These are phyloP conservation scores for Acinonyx jubatus DNA, from an alignment of 2,113 vertebrate genomes.

Conservation along the genomic window DNA sequence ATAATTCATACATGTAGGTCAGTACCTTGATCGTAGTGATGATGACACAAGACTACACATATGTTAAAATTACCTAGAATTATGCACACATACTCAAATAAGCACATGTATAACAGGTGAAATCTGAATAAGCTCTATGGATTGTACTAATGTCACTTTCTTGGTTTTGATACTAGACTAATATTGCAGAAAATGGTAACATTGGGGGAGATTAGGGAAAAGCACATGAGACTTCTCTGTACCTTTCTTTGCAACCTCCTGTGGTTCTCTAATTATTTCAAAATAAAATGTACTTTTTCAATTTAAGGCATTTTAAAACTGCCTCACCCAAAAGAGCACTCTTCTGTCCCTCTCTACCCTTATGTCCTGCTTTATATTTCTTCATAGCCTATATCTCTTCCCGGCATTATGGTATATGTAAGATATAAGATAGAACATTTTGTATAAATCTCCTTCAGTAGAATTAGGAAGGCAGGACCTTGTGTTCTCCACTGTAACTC, in stretches of 20 bases:
- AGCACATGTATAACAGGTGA: neutral
- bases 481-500: neutral
- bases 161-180: neutral
- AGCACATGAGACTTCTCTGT: neutral
- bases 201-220: neutral
- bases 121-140: neutral
- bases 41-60: neutral
- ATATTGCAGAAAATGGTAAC: neutral
- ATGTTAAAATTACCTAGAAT: slow-evolving; percentile 9
- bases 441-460: neutral
- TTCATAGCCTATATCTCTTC: neutral
- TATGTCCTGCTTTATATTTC: neutral
- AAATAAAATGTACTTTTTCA: neutral
- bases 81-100: neutral
- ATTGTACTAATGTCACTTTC: neutral
- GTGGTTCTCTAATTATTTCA: neutral
- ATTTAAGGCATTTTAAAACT: neutral
- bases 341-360: neutral
- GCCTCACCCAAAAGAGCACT: neutral
- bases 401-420: neutral
- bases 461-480: neutral
- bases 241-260: slow-evolving; percentile 14
- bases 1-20: neutral
- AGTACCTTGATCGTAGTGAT: neutral
- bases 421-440: neutral